Conservation (phyloP, 2,113 vertebrate species). For the Eublepharis macularius region DNA sequence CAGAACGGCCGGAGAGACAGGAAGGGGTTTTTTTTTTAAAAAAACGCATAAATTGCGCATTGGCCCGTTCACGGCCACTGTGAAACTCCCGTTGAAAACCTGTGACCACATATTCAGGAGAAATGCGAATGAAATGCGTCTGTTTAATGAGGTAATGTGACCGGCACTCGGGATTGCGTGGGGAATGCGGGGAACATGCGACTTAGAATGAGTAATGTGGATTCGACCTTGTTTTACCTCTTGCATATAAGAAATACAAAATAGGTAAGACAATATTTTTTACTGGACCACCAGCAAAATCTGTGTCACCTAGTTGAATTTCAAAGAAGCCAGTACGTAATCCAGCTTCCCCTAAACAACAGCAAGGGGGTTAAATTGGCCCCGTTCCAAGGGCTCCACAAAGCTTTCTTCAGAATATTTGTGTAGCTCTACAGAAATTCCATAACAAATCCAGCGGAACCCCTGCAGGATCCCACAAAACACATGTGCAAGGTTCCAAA, state of each 20-base stretch:
- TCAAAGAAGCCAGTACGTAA: neutral
- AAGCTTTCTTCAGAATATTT: neutral
- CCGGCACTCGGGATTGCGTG: no score
- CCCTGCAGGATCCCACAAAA: constrained; percentile 34
- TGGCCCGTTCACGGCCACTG: no score
- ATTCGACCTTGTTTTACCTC: neutral
- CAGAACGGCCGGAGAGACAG: no score
- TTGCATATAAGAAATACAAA: neutral
- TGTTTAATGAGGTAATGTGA: no score
- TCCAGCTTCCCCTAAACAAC: neutral
- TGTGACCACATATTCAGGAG: no score
- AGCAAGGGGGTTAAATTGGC: neutral
- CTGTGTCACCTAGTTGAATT: neutral
- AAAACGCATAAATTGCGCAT: no score
- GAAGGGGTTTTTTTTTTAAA: no score
- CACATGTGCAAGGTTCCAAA: constrained; percentile 27
- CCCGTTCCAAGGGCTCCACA: neutral
- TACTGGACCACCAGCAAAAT: neutral
- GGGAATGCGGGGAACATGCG: no score
- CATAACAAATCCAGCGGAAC: neutral
- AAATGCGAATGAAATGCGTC: no score
- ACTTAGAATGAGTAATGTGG: no score
- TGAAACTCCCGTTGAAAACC: no score
- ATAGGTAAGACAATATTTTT: neutral
- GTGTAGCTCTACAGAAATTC: neutral